Evolutionary conservation across 2,888 invertebrate genomes (phyloP), one percentile per base, ranked within the genome.

Genomic region (Eupithecia tripunctaria): DNA sequence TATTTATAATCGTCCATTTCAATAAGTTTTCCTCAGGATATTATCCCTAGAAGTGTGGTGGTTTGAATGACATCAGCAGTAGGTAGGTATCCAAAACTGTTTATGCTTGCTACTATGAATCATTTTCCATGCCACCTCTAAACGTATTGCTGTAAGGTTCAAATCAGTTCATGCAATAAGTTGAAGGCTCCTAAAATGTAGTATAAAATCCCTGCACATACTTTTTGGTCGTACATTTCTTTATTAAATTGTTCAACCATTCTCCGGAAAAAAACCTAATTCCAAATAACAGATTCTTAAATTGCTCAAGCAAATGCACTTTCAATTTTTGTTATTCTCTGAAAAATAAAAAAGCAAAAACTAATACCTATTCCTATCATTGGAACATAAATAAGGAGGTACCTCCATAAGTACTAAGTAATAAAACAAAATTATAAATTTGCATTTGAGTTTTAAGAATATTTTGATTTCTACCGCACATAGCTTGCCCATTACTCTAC

Each of bases 31-130:
- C 62, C 21, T 36, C 15, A 32, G n/a, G 10, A 12, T 12, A 63
- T 29, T 63, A 63, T 63, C 64, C 38, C 32, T 32, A 32, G n/a
- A 63, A 63, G 41, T 64, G n/a, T 64, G 64, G 63, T 78, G 67
- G 68, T 72, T 75, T 67, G 84, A 86, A 64, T 64, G 64, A 64
- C 64, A 64, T 64, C 41, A 66, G 66, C 64, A 64, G 38, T 25
- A 56, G 38, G 63, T 63, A 36, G 38, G 63, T 63, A 36, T 64
- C 64, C 64, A 41, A 64, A 64, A 64, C 64, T 64, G 64, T 64
- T 66, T 66, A 43, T 43, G 25, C 43, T 29, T 43, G 14, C 43
- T 47, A 29, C 47, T 47, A 47, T 66, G 66, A 66, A 43, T 47
- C 66, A 64, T 41, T 64, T 29, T 36, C n/a, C 21, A 64, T 64